Conservation (phyloP, 2,797 vertebrate species). For the Neosilurus mollespiculum region DNA sequence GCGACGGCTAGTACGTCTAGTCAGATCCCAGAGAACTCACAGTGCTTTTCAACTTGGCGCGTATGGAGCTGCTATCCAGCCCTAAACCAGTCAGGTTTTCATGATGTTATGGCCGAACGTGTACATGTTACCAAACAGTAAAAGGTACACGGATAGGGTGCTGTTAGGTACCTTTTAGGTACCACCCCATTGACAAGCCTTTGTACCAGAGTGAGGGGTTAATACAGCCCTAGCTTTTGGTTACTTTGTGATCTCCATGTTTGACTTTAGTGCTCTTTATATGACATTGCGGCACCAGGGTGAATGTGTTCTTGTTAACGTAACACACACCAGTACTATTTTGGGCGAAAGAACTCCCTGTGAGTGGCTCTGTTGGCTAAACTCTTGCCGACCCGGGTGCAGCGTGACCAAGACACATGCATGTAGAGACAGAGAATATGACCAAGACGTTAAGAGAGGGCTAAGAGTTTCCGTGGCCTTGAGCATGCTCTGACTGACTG, state of each 20-base stretch:
- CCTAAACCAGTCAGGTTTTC: no score
- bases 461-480: background rate
- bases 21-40: no score
- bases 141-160: no score
- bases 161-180: no score
- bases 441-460: background rate
- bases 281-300: background rate
- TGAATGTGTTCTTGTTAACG: slow-evolving; percentile 4
- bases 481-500: slow-evolving; percentile 10
- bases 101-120: no score
- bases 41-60: no score
- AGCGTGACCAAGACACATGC: background rate
- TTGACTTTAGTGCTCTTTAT: background rate
- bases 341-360: slow-evolving; percentile 1
- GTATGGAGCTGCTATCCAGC: no score
- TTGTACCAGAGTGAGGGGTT: no score
- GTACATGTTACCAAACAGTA: no score
- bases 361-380: slow-evolving; percentile 6
- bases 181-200: no score
- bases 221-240: background rate
- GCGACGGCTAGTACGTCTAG: no score
- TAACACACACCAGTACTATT: slow-evolving; percentile 31
- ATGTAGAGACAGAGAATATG: background rate
- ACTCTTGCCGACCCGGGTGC: background rate
- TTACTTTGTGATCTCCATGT: background rate